Conservation (phyloP, 2,797 vertebrate species). For the Psittacula echo region DNA sequence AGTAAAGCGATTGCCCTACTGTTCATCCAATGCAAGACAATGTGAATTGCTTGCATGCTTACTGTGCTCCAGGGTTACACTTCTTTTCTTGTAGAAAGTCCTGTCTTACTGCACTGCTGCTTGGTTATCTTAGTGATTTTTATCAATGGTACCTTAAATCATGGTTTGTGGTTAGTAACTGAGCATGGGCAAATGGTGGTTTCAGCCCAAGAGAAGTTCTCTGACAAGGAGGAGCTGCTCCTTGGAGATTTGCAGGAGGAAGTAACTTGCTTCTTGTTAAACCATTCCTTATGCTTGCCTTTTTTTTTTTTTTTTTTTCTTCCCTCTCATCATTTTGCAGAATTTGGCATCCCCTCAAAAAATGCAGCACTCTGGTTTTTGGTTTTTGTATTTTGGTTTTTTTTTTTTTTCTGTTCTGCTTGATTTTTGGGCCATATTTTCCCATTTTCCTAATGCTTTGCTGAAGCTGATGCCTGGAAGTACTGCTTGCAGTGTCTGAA, state of each 20-base stretch:
- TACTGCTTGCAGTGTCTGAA: neutral
- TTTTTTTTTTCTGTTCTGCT: accelerated
- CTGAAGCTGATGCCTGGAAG: neutral
- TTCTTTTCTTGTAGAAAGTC: neutral
- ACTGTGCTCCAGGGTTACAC: neutral
- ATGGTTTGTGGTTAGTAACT: neutral
- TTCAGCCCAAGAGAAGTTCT: neutral
- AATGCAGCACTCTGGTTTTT: neutral
- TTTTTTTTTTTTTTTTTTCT: neutral
- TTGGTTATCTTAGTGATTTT: neutral
- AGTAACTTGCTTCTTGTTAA: neutral
- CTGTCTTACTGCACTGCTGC: neutral
- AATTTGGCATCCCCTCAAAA: neutral
- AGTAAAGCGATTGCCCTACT: neutral
- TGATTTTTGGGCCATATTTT: neutral
- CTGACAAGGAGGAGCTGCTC: neutral
- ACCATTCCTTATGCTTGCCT: neutral
- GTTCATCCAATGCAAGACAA: neutral
- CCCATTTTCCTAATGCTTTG: accelerated
- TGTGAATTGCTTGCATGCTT: conserved; percentile 18
- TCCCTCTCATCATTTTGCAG: neutral
- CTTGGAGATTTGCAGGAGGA: accelerated
- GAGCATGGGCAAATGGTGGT: neutral
- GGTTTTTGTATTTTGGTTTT: neutral
- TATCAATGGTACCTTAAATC: neutral